Evolutionary conservation across 2,888 invertebrate species (phyloP), one percentile per base, ranked within the genome.

Genomic region (Synergus gifuensis): DNA sequence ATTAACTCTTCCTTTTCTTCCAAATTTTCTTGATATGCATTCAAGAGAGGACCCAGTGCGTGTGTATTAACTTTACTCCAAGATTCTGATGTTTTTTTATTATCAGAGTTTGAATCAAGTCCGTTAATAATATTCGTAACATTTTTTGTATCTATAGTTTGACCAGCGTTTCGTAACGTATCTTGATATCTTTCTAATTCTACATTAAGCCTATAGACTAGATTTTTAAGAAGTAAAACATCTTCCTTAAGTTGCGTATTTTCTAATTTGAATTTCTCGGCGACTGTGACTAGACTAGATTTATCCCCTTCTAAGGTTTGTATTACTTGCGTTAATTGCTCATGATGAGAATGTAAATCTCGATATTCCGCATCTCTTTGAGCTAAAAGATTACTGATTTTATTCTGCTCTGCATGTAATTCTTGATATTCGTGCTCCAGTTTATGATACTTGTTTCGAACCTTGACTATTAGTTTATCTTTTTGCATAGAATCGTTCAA

Each of bases 121-220:
- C 87, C 63, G 62, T 87, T 82, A 87, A 89, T 66, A n/a, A 81
- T 79, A 84, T 87, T 82, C 77, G 76, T 58, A 88, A 49, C 88
- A 88, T 36, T 84, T 49, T 81, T 78, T n/a, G 62, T 66, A 18
- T 82, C 78, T 62, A 22, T n/a, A 49, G 16, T 80, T 77, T 82
- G 83, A 77, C 77, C 85, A 78, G 85, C 80, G 76, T 89, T 91
- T n/a, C 95, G 93, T 0, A 96, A 83, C 84, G 94, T 95, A 86
- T 96, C 96, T 91, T 97, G 97, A 88, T 96, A 96, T 2, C 95
- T 93, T 82, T 96, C 96, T 40, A 97, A 92, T 87, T 97, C 96
- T 0, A 96, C 94, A 89, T 97, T 97, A 40, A 97, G 90, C 77
- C 96, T 95, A 87, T 96, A 97, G 7, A 97, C 94, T 0, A 97